Evolutionary conservation across 92 coral and sea anemone species (phyloP).

Genomic region (Pocillopora meandrina): DNA sequence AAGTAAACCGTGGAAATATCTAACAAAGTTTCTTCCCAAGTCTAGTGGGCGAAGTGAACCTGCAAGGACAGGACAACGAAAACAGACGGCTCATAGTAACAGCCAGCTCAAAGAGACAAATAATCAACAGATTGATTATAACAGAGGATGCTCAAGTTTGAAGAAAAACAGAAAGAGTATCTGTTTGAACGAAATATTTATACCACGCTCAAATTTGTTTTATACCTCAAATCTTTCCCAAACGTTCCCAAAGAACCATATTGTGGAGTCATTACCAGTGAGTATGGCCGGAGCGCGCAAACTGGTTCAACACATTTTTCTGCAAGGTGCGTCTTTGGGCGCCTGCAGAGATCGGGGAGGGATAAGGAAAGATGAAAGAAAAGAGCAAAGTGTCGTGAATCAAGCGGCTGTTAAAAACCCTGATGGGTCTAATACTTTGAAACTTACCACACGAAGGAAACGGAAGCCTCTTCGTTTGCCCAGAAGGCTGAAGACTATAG

Average conservation of each 20-base stretch:
- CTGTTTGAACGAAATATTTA: conserved; percentile 21
- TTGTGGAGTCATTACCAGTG: conserved; percentile 46
- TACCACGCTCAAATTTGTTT: conserved; percentile 32
- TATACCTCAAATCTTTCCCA: conserved; percentile 36
- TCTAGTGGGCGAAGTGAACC: not conserved
- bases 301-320: conserved; percentile 53
- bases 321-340: not conserved
- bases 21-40: not conserved
- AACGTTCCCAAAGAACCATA: conserved; percentile 53
- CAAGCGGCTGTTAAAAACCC: not conserved
- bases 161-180: not conserved
- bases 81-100: not conserved
- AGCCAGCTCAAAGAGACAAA: not conserved
- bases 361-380: not conserved
- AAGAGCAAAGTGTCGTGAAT: not conserved
- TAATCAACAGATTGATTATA: not conserved
- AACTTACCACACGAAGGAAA: not conserved
- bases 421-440: not conserved
- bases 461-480: conserved; percentile 48
- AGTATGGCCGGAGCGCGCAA: conserved; percentile 59
- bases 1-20: conserved; percentile 21
- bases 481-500: conserved; percentile 47
- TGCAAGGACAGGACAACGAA: not conserved
- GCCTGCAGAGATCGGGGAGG: not conserved
- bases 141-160: not conserved